A percentile compares a stretch with the other conserved stretches of the same genome.
Evolutionary conservation across 1,140 invertebrate genomes (phyloP).

Genomic region (Acromyrmex charruanus): DNA sequence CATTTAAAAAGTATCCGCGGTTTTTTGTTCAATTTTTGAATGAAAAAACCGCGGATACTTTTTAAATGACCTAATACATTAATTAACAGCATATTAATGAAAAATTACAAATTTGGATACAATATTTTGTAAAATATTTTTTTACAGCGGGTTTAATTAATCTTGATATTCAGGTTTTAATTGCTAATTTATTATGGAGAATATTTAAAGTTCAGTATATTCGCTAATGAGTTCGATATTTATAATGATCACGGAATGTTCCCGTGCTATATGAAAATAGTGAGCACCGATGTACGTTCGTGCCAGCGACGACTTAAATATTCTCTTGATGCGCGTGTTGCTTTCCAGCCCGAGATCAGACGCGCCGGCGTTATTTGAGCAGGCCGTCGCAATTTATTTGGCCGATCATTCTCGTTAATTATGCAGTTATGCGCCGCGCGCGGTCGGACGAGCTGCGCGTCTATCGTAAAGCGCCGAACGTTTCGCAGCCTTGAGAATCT

Average conservation of each 20-base stretch:
- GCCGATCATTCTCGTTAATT: slow-evolving; percentile 62
- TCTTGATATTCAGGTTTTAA: neutral
- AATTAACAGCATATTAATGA: neutral
- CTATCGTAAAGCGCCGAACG: slow-evolving; percentile 51
- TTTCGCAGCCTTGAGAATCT: slow-evolving; percentile 42
- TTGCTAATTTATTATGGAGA: neutral
- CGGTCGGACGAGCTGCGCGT: slow-evolving; percentile 14
- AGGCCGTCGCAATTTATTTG: slow-evolving; percentile 51
- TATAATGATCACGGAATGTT: neutral
- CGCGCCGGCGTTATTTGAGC: slow-evolving; percentile 44
- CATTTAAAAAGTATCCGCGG: too few species aligned
- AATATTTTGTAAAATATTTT: neutral
- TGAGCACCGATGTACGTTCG: neutral
- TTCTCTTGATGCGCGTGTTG: slow-evolving; percentile 11
- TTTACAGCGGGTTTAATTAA: neutral
- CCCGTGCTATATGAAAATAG: neutral
- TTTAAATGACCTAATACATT: too few species aligned
- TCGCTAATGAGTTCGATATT: neutral
- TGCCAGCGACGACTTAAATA: slow-evolving; percentile 15
- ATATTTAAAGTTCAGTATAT: neutral
- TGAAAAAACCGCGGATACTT: too few species aligned
- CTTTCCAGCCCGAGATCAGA: slow-evolving; percentile 9
- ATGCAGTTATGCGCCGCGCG: slow-evolving; percentile 56
- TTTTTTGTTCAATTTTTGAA: too few species aligned
- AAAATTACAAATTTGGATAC: neutral